Conservation (phyloP, 2,797 vertebrate genomes). For the Sebastolobus altivelis region DNA sequence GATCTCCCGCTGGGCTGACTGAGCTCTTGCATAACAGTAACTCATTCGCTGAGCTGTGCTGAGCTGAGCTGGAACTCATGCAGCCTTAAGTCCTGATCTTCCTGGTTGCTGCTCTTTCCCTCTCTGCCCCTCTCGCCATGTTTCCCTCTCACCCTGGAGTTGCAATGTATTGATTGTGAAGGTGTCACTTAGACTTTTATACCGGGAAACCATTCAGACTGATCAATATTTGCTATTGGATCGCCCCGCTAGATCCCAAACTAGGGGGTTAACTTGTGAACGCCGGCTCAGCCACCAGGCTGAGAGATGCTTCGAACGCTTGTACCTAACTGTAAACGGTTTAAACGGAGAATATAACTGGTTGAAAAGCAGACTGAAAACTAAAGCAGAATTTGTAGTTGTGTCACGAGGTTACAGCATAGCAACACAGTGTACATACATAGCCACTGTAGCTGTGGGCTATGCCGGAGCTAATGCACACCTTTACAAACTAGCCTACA, state of each 20-base stretch:
- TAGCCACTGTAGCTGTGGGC: background rate
- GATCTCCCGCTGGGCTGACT: slow-evolving; percentile 79
- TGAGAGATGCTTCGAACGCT: background rate
- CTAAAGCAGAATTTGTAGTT: background rate
- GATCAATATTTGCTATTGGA: slow-evolving; percentile 19
- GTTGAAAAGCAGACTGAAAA: background rate
- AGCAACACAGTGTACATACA: background rate
- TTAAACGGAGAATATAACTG: background rate
- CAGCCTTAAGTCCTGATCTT: slow-evolving; percentile 79
- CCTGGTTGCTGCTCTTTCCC: slow-evolving; percentile 53
- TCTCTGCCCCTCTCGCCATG: slow-evolving; percentile 33
- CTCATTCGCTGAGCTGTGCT: slow-evolving; percentile 74
- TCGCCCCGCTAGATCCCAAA: background rate
- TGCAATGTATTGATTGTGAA: background rate
- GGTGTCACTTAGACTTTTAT: background rate
- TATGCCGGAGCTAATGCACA: no score
- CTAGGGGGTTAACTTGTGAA: background rate
- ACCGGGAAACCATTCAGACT: background rate
- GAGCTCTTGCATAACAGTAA: slow-evolving; percentile 83
- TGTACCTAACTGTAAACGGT: background rate
- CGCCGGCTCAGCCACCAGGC: background rate
- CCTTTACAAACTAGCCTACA: no score
- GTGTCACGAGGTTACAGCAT: background rate
- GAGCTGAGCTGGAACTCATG: slow-evolving; percentile 81
- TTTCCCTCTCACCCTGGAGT: slow-evolving; percentile 6